Percentiles rank a stretch among this genome's conserved stretches.
These are phyloP conservation scores for Cheilosia pagana DNA, from an alignment of 2,888 invertebrate species.

Conservation along the genomic window DNA sequence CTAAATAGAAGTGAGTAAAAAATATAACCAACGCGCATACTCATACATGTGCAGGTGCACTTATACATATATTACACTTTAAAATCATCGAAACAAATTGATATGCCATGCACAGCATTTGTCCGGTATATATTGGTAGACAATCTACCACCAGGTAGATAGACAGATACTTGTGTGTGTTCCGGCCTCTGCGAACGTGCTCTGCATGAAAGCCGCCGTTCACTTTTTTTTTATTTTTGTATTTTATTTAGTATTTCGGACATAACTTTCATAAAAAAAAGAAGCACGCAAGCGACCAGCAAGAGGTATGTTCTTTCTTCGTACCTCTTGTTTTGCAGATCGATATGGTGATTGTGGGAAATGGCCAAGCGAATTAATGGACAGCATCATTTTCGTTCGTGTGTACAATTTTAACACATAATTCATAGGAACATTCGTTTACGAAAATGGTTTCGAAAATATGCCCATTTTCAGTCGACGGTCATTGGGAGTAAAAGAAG, in stretches of 20 bases:
- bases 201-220: conserved; percentile 36
- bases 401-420: no score
- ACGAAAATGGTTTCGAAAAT: no score
- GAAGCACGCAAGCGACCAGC: no score
- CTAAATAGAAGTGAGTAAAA: conserved; percentile 12
- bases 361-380: no score
- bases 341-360: no score
- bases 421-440: no score
- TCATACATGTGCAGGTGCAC: conserved; percentile 4
- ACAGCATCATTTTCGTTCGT: no score
- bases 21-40: conserved; percentile 1
- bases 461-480: no score
- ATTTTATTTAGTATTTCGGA: conserved; percentile 13
- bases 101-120: conserved; percentile 50
- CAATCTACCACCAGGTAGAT: conserved; percentile 15
- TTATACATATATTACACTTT: conserved; percentile 31
- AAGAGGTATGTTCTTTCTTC: no score
- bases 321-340: no score
- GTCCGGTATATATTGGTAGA: conserved; percentile 49
- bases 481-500: no score
- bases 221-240: conserved; percentile 8
- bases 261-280: conserved; percentile 25
- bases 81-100: conserved; percentile 41
- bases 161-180: conserved; percentile 22
- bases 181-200: conserved; percentile 45